Base-by-base conservation (phyloP, 2,888 invertebrate genomes). In the Criorhina ranunculi region DNA sequence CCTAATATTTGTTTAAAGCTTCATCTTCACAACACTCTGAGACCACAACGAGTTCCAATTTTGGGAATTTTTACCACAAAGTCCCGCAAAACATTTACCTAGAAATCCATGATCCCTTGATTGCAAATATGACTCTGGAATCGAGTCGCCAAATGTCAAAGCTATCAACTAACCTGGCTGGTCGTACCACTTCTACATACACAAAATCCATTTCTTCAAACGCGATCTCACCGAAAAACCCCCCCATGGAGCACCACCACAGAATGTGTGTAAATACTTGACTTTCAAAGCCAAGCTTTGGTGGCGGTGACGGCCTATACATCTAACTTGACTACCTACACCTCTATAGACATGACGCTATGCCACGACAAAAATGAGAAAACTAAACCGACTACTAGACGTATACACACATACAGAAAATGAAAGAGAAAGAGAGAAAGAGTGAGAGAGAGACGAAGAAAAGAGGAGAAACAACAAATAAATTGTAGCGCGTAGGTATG, bases 401-500 rank as follows among this genome's bases (percentile, higher is more conserved):
- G 44, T 2, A 31, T 17, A 29, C 15, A 12, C 46, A 6, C 17
- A 51, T 40, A n/a, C 5, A 67, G 12, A 24, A 4, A 24, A 6
- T 3, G 11, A 24, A 11, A 17, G 11, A 37, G 5, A 46, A 24
- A 42, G 59, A 31, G 24, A 59, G 29, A 62, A 24, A 24, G n/a
- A 37, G 57, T 51, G 35, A 57, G 5, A 53, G 19, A 31, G 19
- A 31, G 24, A 67, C 37, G 67, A 60, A 55, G 49, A 60, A 12
- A 72, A n/a, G 67, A 37, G 40, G 15, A 67, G 4, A 35, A 57
- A 40, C 42, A 75, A 66, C 79, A 69, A 73, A 76, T 85, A 86
- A 78, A 78, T 80, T 75, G 69, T 78, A 82, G 78, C 76, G 85
- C 76, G 78, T 83, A 86, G 72, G 79, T 78, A 78, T 78, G 75